A percentile compares a stretch with the other conserved stretches of the same genome.
phyloP scores from a whole-genome alignment of 2,113 vertebrate genomes.

The Leiothrix lutea region DNA sequence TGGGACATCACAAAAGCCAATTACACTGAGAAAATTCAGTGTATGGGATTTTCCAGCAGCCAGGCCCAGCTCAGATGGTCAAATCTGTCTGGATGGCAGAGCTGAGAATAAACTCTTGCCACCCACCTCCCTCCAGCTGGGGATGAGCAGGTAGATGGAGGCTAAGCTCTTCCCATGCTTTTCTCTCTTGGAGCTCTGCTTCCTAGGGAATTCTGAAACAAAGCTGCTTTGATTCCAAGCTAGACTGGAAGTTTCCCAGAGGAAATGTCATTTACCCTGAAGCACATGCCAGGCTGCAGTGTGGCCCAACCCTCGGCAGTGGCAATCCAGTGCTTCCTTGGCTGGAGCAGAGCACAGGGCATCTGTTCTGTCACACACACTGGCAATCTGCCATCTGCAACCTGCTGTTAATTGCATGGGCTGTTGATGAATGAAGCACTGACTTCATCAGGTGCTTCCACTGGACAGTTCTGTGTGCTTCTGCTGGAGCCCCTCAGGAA shows the following conservation, averaged over 20 bases:
- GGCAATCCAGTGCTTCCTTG: background rate
- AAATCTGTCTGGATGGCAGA: background rate
- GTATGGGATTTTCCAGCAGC: background rate
- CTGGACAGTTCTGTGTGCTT: fast-evolving
- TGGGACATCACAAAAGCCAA: background rate
- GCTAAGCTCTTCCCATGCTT: background rate
- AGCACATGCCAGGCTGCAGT: background rate
- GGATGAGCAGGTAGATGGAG: background rate
- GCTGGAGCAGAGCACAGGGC: background rate
- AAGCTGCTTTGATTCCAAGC: background rate
- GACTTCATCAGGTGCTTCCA: background rate
- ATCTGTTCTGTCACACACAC: background rate
- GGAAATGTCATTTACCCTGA: background rate
- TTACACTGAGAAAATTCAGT: background rate
- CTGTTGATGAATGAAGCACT: background rate
- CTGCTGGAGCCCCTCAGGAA: background rate
- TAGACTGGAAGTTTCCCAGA: background rate
- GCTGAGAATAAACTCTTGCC: background rate
- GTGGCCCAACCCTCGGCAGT: background rate
- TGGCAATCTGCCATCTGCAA: background rate
- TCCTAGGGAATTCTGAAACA: background rate
- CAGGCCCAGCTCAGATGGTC: background rate
- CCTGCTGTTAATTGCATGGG: background rate
- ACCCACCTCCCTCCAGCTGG: background rate
- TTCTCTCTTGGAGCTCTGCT: background rate